Conservation (phyloP, 2,888 invertebrate genomes). For the Agrochola lychnidis region DNA sequence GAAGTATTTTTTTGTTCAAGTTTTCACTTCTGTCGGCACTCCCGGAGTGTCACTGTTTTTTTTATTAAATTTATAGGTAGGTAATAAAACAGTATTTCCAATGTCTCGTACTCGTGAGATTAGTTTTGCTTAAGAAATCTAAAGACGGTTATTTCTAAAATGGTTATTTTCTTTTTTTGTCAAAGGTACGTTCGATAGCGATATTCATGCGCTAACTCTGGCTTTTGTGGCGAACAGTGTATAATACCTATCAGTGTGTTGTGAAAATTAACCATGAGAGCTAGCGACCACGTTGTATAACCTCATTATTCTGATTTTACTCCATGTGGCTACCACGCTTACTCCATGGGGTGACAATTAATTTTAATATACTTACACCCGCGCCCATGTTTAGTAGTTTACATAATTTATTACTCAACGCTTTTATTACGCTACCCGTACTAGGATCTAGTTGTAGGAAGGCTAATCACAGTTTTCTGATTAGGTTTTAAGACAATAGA, state of each 20-base stretch:
- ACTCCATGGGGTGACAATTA: conserved; percentile 12
- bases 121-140: not conserved
- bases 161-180: not conserved
- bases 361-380: conserved; percentile 26
- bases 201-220: not conserved
- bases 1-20: no score
- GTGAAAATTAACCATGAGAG: not conserved
- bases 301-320: conserved; percentile 21
- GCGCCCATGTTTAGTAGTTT: conserved; percentile 23
- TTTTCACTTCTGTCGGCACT: no score
- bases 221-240: not conserved
- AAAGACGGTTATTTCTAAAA: not conserved
- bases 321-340: conserved; percentile 2
- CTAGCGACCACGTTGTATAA: not conserved
- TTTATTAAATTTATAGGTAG: no score
- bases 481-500: no score
- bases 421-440: not conserved
- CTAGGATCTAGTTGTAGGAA: not conserved
- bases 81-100: not conserved
- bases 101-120: not conserved
- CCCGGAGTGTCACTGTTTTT: no score
- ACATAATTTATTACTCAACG: conserved; percentile 18
- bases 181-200: not conserved
- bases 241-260: not conserved
- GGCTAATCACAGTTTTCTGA: not conserved